These are phyloP conservation scores for Bellardia pandia DNA, from an alignment of 2,888 invertebrate genomes.

Conservation along the genomic window DNA sequence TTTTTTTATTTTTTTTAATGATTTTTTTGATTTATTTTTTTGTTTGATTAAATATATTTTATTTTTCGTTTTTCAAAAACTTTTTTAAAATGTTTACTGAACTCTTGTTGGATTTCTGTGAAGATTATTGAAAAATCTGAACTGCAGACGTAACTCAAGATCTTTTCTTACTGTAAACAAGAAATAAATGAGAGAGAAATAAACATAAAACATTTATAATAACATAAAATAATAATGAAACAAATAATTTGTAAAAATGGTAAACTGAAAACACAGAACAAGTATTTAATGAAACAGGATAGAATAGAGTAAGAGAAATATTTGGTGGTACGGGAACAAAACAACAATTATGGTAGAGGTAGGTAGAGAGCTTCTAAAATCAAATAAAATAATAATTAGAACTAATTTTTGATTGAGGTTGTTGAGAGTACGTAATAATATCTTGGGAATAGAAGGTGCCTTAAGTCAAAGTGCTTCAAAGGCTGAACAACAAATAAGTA, in stretches of 20 bases:
- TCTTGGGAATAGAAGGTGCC: constrained; percentile 44
- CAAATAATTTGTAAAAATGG: constrained; percentile 36
- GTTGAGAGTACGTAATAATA: neutral
- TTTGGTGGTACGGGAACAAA: constrained; percentile 47
- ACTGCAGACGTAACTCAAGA: constrained; percentile 96
- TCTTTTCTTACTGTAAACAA: constrained; percentile 94
- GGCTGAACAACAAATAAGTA: constrained; percentile 2
- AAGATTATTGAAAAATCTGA: constrained; percentile 97
- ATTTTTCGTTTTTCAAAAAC: constrained; percentile 70
- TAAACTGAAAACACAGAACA: constrained; percentile 43
- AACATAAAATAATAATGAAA: constrained; percentile 63
- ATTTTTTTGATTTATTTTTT: constrained; percentile 71
- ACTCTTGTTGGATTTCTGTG: constrained; percentile 95
- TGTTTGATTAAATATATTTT: constrained; percentile 73
- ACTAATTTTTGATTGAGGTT: neutral
- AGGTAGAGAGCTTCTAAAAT: constrained; percentile 21
- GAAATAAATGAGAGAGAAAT: constrained; percentile 73
- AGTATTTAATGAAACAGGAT: constrained; percentile 53
- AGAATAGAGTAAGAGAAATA: constrained; percentile 44
- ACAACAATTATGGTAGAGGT: constrained; percentile 47
- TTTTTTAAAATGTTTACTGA: constrained; percentile 86
- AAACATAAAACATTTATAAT: constrained; percentile 74
- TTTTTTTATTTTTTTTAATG: constrained; percentile 74
- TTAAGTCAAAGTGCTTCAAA: constrained; percentile 45
- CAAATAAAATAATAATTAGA: constrained; percentile 26